phyloP scores from a whole-genome alignment of 2,888 invertebrate genomes.

The Drosophila pseudotalamancana region DNA sequence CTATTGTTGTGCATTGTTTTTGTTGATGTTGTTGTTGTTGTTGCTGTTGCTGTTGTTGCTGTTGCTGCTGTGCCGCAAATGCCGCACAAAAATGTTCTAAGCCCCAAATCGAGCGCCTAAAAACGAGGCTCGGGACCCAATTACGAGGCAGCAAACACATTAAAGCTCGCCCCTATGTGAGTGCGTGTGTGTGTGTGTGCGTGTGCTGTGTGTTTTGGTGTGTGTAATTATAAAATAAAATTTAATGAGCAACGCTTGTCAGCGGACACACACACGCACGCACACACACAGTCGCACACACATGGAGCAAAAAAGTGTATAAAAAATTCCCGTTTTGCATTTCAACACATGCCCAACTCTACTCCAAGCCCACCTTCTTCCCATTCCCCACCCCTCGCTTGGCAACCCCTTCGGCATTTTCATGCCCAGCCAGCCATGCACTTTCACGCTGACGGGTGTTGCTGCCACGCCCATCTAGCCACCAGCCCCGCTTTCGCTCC shows the following conservation, averaged over 20 bases:
- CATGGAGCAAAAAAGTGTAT: slow-evolving; percentile 12
- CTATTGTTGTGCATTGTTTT: slow-evolving; percentile 22
- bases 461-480: slow-evolving; percentile 58
- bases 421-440: slow-evolving; percentile 70
- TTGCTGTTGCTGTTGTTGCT: slow-evolving; percentile 17
- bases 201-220: slow-evolving; percentile 59
- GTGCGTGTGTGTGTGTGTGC: slow-evolving; percentile 31
- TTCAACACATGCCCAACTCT: slow-evolving; percentile 67
- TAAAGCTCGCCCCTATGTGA: slow-evolving; percentile 51
- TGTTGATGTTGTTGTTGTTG: slow-evolving; percentile 9
- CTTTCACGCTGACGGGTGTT: slow-evolving; percentile 73
- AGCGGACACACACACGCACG: slow-evolving; percentile 24
- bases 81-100: slow-evolving; percentile 38
- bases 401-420: slow-evolving; percentile 44
- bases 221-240: slow-evolving; percentile 79
- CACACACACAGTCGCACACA: background rate
- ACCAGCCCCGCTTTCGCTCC: slow-evolving; percentile 61
- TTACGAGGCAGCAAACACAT: slow-evolving; percentile 66
- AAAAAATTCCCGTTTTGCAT: slow-evolving; percentile 58
- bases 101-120: slow-evolving; percentile 40
- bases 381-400: background rate
- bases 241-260: slow-evolving; percentile 77
- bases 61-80: slow-evolving; percentile 17
- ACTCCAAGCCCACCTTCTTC: background rate
- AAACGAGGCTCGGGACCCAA: slow-evolving; percentile 59